These are phyloP conservation scores for Muraenolepis orangiensis DNA, from an alignment of 2,797 vertebrate genomes.

Conservation along the genomic window DNA sequence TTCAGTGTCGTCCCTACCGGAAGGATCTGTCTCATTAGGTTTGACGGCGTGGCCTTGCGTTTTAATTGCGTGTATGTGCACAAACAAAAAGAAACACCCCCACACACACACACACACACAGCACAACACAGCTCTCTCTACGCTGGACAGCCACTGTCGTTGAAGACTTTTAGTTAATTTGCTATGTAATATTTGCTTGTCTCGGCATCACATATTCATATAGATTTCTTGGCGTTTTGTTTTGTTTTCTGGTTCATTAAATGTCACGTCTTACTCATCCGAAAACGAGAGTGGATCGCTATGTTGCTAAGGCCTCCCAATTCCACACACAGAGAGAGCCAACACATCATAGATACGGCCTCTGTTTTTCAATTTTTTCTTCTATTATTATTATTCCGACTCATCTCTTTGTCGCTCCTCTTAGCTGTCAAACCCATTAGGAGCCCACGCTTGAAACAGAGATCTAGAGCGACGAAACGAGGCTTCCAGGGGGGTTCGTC, in stretches of 20 bases:
- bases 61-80: neutral
- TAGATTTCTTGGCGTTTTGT: neutral
- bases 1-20: neutral
- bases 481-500: neutral
- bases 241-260: neutral
- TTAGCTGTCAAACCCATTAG: conserved; percentile 6
- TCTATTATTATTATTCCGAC: neutral
- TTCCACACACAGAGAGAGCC: neutral
- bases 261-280: neutral
- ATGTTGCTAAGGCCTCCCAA: neutral
- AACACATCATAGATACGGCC: neutral
- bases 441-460: no score
- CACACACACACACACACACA: neutral
- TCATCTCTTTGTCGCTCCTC: conserved; percentile 2
- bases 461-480: neutral
- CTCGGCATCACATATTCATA: neutral
- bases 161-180: no score
- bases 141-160: no score
- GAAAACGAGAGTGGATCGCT: neutral
- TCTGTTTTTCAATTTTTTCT: neutral
- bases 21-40: neutral
- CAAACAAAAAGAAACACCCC: no score
- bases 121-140: neutral
- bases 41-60: neutral
- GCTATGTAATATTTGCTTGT: neutral